These are phyloP conservation scores for Microcebus tavaratra DNA, from an alignment of 2,113 vertebrate genomes.

Conservation along the genomic window DNA sequence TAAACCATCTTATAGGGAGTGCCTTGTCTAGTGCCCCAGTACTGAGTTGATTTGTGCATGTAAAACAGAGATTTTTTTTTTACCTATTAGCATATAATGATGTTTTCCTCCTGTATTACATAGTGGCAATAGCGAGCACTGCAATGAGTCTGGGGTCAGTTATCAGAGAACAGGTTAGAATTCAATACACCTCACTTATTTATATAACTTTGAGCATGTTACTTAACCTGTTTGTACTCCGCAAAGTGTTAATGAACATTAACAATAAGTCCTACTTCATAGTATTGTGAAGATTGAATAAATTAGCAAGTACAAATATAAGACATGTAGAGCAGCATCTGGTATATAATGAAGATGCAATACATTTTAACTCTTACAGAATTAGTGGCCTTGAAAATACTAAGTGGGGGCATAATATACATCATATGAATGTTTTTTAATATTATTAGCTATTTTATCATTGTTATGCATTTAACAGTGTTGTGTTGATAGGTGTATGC, in stretches of 20 bases:
- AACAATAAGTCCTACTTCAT: neutral
- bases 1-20: neutral
- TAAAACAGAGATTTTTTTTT: neutral
- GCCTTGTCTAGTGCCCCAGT: neutral
- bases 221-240: neutral
- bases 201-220: neutral
- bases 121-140: neutral
- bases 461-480: neutral
- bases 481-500: neutral
- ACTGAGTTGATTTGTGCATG: neutral
- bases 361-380: neutral
- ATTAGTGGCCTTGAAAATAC: neutral
- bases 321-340: neutral
- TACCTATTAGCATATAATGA: neutral
- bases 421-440: neutral
- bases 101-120: neutral
- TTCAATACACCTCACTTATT: neutral
- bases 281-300: neutral
- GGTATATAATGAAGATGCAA: neutral
- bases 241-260: neutral
- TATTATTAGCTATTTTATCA: neutral
- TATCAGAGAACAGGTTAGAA: neutral
- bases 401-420: neutral
- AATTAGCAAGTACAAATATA: neutral
- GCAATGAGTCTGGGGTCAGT: neutral